Evolutionary conservation across 2,113 vertebrate species (phyloP).

Genomic region (Stegastes partitus): DNA sequence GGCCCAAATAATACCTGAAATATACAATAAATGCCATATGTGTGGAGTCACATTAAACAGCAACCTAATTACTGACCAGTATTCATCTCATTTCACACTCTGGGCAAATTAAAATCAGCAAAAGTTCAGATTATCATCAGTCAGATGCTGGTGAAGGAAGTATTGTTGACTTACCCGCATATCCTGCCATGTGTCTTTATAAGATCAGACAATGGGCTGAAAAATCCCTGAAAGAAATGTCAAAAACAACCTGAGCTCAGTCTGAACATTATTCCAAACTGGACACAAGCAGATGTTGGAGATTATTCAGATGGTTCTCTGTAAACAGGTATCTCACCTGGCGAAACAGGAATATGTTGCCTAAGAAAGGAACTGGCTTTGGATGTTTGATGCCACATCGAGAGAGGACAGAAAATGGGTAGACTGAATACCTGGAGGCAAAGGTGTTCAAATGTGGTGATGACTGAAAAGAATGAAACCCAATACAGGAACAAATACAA

Average conservation of each 20-base stretch:
- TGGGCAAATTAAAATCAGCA: background rate
- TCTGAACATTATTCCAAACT: background rate
- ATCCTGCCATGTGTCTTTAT: constrained; percentile 86
- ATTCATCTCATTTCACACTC: too few species aligned
- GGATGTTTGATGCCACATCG: constrained; percentile 90
- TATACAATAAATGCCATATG: background rate
- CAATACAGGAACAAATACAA: background rate
- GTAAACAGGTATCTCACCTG: constrained; percentile 81
- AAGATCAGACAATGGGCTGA: constrained; percentile 81
- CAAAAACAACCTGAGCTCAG: background rate
- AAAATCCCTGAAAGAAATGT: constrained; percentile 86
- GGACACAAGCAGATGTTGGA: background rate
- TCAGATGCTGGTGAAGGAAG: background rate
- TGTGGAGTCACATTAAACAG: background rate
- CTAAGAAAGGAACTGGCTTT: constrained; percentile 90
- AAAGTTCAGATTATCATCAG: background rate
- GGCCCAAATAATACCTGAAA: constrained; percentile 91
- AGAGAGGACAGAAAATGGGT: constrained; percentile 88
- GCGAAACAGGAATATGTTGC: constrained; percentile 90
- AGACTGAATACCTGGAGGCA: constrained; percentile 88
- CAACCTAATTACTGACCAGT: background rate
- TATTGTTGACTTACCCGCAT: constrained; percentile 85
- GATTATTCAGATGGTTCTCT: background rate
- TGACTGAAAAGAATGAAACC: background rate
- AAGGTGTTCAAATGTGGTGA: background rate